Evolutionary conservation across 1,140 invertebrate species (phyloP).

Genomic region (Macrostomum lignano): DNA sequence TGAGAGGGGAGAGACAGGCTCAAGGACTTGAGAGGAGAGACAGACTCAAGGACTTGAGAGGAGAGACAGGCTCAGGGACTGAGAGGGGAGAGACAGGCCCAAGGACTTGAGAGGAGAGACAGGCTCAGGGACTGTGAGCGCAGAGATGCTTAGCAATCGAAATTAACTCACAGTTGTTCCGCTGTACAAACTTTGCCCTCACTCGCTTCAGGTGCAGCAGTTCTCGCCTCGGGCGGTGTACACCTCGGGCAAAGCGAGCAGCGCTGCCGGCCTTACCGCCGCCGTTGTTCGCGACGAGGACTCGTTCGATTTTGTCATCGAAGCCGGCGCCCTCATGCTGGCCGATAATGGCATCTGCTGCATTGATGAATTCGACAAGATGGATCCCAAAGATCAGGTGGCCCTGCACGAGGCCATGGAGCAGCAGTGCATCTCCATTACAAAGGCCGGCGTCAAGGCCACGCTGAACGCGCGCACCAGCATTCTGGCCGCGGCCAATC

Average conservation of each 20-base stretch:
- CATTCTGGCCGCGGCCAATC: conserved; percentile 89
- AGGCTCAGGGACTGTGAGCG: no score
- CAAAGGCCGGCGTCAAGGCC: conserved; percentile 81
- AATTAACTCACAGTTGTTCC: background rate
- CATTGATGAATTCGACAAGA: conserved; percentile 99
- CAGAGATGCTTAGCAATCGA: conserved; percentile 1
- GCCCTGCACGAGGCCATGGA: conserved; percentile 99
- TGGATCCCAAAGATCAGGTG: conserved; percentile 85
- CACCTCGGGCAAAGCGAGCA: conserved; percentile 89
- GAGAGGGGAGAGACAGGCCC: no score
- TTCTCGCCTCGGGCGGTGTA: conserved; percentile 83
- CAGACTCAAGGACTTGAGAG: no score
- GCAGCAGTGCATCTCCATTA: conserved; percentile 94
- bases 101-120: no score
- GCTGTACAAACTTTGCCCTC: background rate
- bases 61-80: no score
- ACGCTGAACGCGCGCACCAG: conserved; percentile 88
- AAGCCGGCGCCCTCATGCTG: conserved; percentile 92
- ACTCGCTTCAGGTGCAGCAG: conserved; percentile 44
- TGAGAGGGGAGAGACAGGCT: no score
- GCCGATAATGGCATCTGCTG: conserved; percentile 93
- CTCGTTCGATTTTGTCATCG: conserved; percentile 88
- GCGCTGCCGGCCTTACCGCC: conserved; percentile 81
- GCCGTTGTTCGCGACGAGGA: conserved; percentile 90
- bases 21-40: no score